phyloP scores from a whole-genome alignment of 2,888 invertebrate genomes.

The Drosophila nr. medialis region DNA sequence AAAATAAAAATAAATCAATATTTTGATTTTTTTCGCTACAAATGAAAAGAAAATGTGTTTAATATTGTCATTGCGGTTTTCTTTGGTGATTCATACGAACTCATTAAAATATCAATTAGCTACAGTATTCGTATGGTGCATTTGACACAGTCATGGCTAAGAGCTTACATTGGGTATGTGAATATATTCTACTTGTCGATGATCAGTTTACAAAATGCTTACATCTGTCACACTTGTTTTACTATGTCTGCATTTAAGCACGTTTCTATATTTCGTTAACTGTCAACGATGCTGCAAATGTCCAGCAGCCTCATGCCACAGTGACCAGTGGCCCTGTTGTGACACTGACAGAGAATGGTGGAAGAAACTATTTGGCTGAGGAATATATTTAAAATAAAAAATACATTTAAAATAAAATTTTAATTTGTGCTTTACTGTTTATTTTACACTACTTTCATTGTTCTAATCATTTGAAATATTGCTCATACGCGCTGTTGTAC shows the following conservation, averaged over 20 bases:
- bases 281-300: conserved; percentile 20
- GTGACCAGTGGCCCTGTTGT: conserved; percentile 36
- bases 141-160: neutral
- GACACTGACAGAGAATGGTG: conserved; percentile 12
- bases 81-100: neutral
- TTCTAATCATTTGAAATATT: neutral
- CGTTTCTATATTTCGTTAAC: neutral
- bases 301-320: conserved; percentile 8
- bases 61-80: neutral
- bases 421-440: neutral
- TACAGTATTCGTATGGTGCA: neutral
- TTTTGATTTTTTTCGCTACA: neutral
- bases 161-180: neutral
- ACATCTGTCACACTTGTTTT: neutral
- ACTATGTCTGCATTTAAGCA: neutral
- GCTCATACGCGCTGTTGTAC: neutral
- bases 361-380: conserved; percentile 8
- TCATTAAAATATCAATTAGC: neutral
- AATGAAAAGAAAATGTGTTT: neutral
- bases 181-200: neutral
- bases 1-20: neutral
- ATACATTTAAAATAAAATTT: neutral
- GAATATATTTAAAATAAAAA: neutral
- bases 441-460: neutral
- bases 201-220: neutral